Base-by-base conservation (phyloP, 2,797 vertebrate species). In the Triplophysa bombifrons region DNA sequence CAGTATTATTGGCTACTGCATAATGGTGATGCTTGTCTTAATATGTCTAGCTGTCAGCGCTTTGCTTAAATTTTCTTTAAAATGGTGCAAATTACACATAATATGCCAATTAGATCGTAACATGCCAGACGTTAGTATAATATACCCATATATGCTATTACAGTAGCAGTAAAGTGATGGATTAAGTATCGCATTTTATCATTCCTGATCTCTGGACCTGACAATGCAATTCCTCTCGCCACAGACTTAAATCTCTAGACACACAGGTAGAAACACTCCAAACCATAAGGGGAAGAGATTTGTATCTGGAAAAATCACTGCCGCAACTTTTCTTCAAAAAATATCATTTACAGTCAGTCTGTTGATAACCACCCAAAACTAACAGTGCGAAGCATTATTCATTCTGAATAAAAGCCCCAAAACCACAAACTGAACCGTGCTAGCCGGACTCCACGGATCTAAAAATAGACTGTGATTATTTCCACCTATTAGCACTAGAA, bases 321-420 rank as follows among this genome's bases (percentile, higher is more conserved):
- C 74, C 64, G 19, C 76, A 19, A 27, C 30, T 72, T 53, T 51
- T 82, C 80, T 71, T 77, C 67, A 66, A 69, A 63, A 83, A 81
- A 82, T 77, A 83, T 84, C 61, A 84, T 85, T 86, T 87, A 87
- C 82, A 85, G 84, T 80, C 79, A 73, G 74, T 56, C 83, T 90
- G 89, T 89, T 90, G 90, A 92, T 92, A 90, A 89, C 88, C 87
- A 86, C 89, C 91, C 91, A 93, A 92, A 80, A 92, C 84, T 87
- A 92, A 92, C 90, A 92, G 81, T 84, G 87, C 84, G 88, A 87
- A 82, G 65, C 82, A 86, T 87, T 85, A 92, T 92, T 88, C 89
- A 92, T 93, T 89, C 88, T 83, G 60, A 30, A 72, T 84, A 82
- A 86, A 86, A 72, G 84, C 65, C 77, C 78, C 86, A 70, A 84